Percentiles rank a stretch among this genome's conserved stretches.
These are phyloP conservation scores for Sebastes umbrosus DNA, from an alignment of 2,797 vertebrate genomes.

Conservation along the genomic window DNA sequence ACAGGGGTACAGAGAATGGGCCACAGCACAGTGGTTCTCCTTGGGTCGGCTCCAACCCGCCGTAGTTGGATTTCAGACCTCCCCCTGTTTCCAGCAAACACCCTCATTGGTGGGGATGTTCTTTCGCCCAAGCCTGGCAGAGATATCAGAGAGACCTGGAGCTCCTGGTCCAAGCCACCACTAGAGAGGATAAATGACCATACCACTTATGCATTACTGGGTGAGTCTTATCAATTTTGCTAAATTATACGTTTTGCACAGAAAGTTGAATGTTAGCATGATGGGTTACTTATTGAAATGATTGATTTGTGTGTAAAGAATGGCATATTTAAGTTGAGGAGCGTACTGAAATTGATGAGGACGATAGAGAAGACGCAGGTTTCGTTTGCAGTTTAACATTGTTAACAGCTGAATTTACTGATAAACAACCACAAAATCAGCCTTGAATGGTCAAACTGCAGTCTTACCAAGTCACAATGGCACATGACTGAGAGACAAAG, in stretches of 20 bases:
- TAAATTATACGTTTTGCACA: neutral
- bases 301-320: neutral
- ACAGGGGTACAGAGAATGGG: slow-evolving; percentile 79
- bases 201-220: slow-evolving; percentile 65
- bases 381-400: neutral
- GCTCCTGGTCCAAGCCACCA: slow-evolving; percentile 56
- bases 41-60: slow-evolving; percentile 68
- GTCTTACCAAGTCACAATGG: neutral
- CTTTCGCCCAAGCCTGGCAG: slow-evolving; percentile 60
- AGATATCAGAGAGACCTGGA: slow-evolving; percentile 71
- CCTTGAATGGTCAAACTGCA: neutral
- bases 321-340: neutral
- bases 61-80: slow-evolving; percentile 77
- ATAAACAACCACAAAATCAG: neutral
- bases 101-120: slow-evolving; percentile 68
- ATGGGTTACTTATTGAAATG: fast-evolving
- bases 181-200: slow-evolving; percentile 71
- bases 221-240: slow-evolving; percentile 60
- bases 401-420: neutral
- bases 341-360: neutral
- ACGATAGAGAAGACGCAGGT: neutral
- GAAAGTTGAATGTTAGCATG: neutral
- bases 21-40: slow-evolving; percentile 76
- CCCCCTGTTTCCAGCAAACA: slow-evolving; percentile 60
- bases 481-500: neutral